phyloP scores from a whole-genome alignment of 1,140 invertebrate genomes.

The Araneus ventricosus region DNA sequence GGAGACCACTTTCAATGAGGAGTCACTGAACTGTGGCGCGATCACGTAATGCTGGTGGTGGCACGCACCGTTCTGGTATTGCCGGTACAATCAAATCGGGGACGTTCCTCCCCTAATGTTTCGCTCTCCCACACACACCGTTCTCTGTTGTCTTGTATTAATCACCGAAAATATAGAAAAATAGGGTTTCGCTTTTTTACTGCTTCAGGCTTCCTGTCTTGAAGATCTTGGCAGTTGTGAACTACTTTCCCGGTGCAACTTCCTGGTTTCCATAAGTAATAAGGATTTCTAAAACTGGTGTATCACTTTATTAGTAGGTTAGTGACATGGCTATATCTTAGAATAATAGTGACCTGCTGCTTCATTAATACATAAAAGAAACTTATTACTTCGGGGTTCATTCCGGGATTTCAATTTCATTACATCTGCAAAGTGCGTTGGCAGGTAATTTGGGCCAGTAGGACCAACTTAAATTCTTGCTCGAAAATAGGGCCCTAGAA shows the following conservation, averaged over 20 bases:
- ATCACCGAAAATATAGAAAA: background rate
- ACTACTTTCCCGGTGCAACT: background rate
- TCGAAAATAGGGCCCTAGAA: too few species aligned
- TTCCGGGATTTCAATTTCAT: too few species aligned
- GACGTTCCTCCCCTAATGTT: background rate
- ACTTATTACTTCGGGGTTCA: too few species aligned
- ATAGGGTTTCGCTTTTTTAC: background rate
- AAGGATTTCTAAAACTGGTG: background rate
- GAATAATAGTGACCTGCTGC: background rate
- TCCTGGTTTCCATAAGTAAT: background rate
- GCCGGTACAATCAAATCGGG: background rate
- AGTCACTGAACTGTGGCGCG: slow-evolving; percentile 36
- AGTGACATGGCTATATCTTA: background rate
- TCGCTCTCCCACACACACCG: background rate
- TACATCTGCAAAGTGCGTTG: too few species aligned
- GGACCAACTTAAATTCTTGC: too few species aligned
- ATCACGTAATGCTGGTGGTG: background rate
- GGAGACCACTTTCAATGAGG: background rate
- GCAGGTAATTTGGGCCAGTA: too few species aligned
- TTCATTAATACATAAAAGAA: background rate
- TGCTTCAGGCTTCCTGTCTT: background rate
- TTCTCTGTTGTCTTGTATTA: too few species aligned
- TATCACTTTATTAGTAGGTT: background rate
- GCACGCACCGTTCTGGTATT: background rate
- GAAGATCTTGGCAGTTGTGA: background rate